Conservation (phyloP, 2,888 invertebrate species). For the Disparrhopalites patrizii region DNA sequence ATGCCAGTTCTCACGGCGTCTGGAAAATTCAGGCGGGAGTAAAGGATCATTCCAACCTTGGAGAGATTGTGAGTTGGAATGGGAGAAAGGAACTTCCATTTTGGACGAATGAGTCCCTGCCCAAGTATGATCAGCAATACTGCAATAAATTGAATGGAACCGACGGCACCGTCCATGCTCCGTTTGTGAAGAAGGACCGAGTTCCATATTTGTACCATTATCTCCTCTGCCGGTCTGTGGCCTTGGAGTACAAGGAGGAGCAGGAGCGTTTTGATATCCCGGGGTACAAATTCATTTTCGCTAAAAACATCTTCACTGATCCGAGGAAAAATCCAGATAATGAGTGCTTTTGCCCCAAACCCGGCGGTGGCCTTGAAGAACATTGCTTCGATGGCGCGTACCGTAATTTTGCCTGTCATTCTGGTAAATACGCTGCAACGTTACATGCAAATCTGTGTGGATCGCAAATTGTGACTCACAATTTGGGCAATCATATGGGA, state of each 20-base stretch:
- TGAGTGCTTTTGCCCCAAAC: constrained; percentile 29
- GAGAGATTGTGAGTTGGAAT: constrained; percentile 31
- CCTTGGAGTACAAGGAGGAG: constrained; percentile 28
- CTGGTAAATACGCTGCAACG: too few relatives aligned
- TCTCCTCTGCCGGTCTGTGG: constrained; percentile 50
- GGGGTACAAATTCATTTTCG: constrained; percentile 29
- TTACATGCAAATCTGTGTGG: too few relatives aligned
- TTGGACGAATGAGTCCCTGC: constrained; percentile 23
- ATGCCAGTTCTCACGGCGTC: background rate
- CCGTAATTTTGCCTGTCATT: background rate
- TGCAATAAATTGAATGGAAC: constrained; percentile 51
- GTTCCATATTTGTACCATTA: constrained; percentile 50
- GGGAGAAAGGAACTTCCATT: constrained; percentile 27
- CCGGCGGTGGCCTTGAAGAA: background rate
- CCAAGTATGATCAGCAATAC: constrained; percentile 48
- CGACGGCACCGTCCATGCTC: constrained; percentile 52
- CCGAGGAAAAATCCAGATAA: constrained; percentile 31
- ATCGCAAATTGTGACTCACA: too few relatives aligned
- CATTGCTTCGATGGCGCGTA: background rate
- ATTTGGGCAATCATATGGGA: background rate
- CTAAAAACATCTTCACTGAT: constrained; percentile 21
- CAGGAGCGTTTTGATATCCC: constrained; percentile 26
- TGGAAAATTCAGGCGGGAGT: background rate
- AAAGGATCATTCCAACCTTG: constrained; percentile 23
- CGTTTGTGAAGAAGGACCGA: constrained; percentile 50